Evolutionary conservation across 2,797 vertebrate genomes (phyloP), one percentile per base, ranked within the genome.

Genomic region (Pristis pectinata): DNA sequence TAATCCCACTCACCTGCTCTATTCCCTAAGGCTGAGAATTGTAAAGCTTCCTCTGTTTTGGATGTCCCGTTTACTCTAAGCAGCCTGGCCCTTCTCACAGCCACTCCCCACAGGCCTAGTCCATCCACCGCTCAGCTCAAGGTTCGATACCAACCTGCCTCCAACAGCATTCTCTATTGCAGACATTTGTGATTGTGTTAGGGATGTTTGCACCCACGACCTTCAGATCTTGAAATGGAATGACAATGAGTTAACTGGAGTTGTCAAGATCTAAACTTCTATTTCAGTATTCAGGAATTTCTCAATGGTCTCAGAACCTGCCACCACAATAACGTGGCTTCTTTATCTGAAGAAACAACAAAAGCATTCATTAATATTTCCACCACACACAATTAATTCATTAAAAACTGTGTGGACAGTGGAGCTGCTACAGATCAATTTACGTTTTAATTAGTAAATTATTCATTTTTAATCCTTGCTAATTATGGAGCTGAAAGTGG

Each of bases 381-480:
- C 87, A 67, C 87, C 37, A 6, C n/a, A 3, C 17, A 37, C 87
- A 37, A 91, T 91, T 41, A 91, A 91, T n/a, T 67, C 87, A 64
- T 91, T 91, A 10, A 91, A 91, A 91, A 37, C 34, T 24, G 0
- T 8, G 37, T 41, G 61, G 59, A 3, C 17, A 10, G n/a, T 37
- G 37, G 87, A 37, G n/a, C 91, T 30, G 24, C 61, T 1, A 0
- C 59, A 41, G 87, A 91, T 67, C 61, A n/a, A 67, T 91, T 67
- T 91, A 67, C 59, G 24, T 91, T 91, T 91, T 91, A 67, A 91
- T 91, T 64, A 67, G 91, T 91, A 67, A 91, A 91, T 91, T 67
- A 91, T 91, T 91, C 87, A 67, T 67, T 41, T 61, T 91, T 91
- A 91, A 91, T 91, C 56, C 87, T 37, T 64, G 87, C 87, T 91